Base-by-base conservation (phyloP, 2,888 invertebrate species). In the Seladonia tumulorum region DNA sequence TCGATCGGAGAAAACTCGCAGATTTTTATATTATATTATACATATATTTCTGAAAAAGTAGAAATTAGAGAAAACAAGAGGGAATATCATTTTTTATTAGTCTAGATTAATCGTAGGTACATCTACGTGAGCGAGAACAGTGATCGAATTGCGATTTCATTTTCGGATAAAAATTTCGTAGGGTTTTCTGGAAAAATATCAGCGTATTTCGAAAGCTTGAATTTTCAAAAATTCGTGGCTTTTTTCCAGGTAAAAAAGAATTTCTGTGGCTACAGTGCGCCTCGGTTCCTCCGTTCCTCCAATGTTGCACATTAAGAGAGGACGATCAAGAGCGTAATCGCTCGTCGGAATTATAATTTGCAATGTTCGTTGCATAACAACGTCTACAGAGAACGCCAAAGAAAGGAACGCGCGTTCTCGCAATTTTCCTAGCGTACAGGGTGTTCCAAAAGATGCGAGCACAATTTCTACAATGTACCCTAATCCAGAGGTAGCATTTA, bases 261-360 rank as follows among this genome's bases (percentile, higher is more conserved):
- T 39, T 57, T 53, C 25, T 71, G 39, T 53, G 29, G 1, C 16
- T 60, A 22, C 49, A 14, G 49, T 16, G 45, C 22, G 16, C 3
- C 74, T n/a, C 63, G 49, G 47, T 35, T 45, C 39, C n/a, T n/a
- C n/a, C n/a, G n/a, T n/a, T 29, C 29, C 70, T 63, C 70, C 29
- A 53, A 35, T 22, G 60, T 78, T 63, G 63, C 53, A 68, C 75
- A 74, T 78, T 81, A 63, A 85, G 80, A 77, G 83, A 84, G 49
- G 57, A 75, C 29, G 12, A 25, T 60, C 42, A 10, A 47, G 60
- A 29, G 14, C 57, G 29, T 71, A n/a, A 35, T 60, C 60, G 60
- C 25, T 60, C 12, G 60, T 29, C 16, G 47, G 77, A 71, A 60
- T 60, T 60, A 7, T 49, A 60, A 5, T 29, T 60, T 47, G n/a